phyloP scores from a whole-genome alignment of 2,797 vertebrate species.

The Xiphorhynchus erythropygius region DNA sequence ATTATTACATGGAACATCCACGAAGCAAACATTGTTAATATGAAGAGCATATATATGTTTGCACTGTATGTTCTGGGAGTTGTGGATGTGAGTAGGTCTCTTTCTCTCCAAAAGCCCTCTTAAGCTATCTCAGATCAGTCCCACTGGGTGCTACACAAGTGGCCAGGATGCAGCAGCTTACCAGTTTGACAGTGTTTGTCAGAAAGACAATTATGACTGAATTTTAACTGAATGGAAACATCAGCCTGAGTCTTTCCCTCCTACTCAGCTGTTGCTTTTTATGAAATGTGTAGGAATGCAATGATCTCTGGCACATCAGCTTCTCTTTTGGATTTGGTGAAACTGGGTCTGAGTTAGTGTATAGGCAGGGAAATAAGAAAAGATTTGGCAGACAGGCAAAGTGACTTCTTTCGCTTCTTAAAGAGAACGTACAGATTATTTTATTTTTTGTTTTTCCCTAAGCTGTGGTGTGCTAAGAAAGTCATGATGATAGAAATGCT shows the following conservation, averaged over 20 bases:
- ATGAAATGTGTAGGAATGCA: background rate
- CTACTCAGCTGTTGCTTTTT: background rate
- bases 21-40: background rate
- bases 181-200: background rate
- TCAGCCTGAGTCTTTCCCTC: background rate
- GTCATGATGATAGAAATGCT: background rate
- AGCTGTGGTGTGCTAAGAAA: background rate
- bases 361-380: background rate
- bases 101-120: background rate
- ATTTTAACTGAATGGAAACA: background rate
- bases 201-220: background rate
- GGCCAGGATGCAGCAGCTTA: background rate
- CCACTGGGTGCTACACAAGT: fast-evolving
- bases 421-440: background rate
- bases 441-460: too few species aligned
- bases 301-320: background rate
- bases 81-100: background rate
- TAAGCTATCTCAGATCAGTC: background rate
- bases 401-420: background rate
- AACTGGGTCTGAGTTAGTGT: background rate
- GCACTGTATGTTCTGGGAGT: background rate
- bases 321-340: background rate
- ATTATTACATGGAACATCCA: background rate
- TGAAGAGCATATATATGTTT: background rate
- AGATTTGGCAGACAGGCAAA: background rate